A percentile compares a stretch with the other conserved stretches of the same genome.
phyloP scores from a whole-genome alignment of 2,113 vertebrate genomes.

The Oryzias woworae region DNA sequence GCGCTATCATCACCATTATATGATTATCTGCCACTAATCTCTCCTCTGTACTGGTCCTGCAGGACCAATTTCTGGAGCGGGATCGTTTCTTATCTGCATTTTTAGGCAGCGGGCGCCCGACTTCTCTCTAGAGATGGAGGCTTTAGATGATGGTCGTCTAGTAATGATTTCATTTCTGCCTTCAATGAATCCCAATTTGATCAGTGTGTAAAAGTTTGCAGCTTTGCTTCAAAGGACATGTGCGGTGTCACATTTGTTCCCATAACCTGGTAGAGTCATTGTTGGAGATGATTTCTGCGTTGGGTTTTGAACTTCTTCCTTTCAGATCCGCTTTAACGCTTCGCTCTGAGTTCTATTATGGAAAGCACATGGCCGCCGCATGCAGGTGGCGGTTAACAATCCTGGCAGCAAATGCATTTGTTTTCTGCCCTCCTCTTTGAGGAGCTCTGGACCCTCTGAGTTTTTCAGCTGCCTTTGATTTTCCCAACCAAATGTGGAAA shows the following conservation, averaged over 20 bases:
- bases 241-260: slow-evolving; percentile 2
- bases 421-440: slow-evolving; percentile 36
- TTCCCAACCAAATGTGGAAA: slow-evolving; percentile 29
- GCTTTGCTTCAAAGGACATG: neutral
- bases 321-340: neutral
- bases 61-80: slow-evolving; percentile 64
- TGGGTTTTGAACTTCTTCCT: slow-evolving; percentile 22
- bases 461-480: slow-evolving; percentile 61
- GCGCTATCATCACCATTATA: slow-evolving; percentile 56
- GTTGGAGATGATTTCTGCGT: slow-evolving; percentile 27
- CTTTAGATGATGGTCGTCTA: slow-evolving; percentile 63
- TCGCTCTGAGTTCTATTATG: slow-evolving; percentile 27
- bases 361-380: slow-evolving; percentile 46
- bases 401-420: slow-evolving; percentile 28
- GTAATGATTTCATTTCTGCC: slow-evolving; percentile 67
- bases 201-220: slow-evolving; percentile 23
- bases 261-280: neutral
- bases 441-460: slow-evolving; percentile 34
- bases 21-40: slow-evolving; percentile 67
- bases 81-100: slow-evolving; percentile 67
- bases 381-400: slow-evolving; percentile 57
- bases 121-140: slow-evolving; percentile 58
- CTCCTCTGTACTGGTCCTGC: slow-evolving; percentile 55
- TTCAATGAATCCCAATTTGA: slow-evolving; percentile 55
- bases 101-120: slow-evolving; percentile 54